These are phyloP conservation scores for Rhodinocichla rosea DNA, from an alignment of 2,113 vertebrate genomes.

Conservation along the genomic window DNA sequence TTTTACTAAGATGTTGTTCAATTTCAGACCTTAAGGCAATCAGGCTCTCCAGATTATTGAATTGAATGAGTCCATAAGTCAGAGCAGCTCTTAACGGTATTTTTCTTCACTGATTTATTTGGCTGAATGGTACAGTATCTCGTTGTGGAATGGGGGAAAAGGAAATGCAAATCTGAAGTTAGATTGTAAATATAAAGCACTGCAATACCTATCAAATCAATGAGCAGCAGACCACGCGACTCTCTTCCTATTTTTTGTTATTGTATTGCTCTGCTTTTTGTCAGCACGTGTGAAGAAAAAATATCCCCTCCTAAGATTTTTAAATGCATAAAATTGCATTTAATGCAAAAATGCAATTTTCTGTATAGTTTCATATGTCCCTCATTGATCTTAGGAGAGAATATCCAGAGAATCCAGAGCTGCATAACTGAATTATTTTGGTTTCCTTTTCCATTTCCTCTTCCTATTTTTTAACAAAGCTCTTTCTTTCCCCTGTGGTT, in stretches of 20 bases:
- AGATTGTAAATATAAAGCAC: not conserved
- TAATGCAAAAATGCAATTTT: not conserved
- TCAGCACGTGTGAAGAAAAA: not conserved
- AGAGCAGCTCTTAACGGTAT: conserved; percentile 33
- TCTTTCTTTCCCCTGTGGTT: not conserved
- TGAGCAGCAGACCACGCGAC: not conserved
- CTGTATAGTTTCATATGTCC: not conserved
- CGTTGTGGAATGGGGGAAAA: not conserved
- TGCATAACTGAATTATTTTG: conserved; percentile 16
- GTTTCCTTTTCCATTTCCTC: conserved; percentile 22
- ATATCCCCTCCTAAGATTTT: not conserved
- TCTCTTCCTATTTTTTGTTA: not conserved
- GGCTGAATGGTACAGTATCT: conserved; percentile 15
- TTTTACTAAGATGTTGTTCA: conserved; percentile 68
- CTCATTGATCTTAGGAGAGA: not conserved
- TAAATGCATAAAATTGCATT: conserved; percentile 6
- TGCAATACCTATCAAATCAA: not conserved
- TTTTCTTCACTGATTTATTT: conserved; percentile 65
- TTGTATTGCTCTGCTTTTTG: not conserved
- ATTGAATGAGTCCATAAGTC: conserved; percentile 60
- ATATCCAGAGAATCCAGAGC: not conserved
- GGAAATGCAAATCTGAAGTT: conserved; percentile 36
- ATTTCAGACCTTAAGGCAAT: conserved; percentile 68
- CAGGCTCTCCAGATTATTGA: conserved; percentile 64
- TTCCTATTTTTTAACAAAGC: not conserved